phyloP scores from a whole-genome alignment of 1,140 invertebrate species.

The Cydia pomonella region DNA sequence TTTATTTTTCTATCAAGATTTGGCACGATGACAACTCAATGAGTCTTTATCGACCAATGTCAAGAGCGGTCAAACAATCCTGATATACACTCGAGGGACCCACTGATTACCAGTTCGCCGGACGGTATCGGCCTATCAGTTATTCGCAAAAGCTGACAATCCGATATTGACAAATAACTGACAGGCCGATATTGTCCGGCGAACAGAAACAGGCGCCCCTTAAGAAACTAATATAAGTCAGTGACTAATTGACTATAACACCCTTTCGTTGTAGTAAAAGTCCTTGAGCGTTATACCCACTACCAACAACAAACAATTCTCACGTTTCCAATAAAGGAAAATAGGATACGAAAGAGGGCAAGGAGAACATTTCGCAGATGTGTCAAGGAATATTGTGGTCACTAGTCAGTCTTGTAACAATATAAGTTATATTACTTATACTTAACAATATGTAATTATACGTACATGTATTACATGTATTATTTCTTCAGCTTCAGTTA shows the following conservation, averaged over 20 bases:
- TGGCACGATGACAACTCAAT: too few relatives aligned
- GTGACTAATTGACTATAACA: neutral
- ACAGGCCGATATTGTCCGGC: too few relatives aligned
- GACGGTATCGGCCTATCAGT: too few relatives aligned
- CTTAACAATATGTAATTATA: neutral
- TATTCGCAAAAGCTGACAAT: too few relatives aligned
- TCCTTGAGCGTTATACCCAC: neutral
- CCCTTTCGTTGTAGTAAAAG: neutral
- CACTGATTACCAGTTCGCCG: too few relatives aligned
- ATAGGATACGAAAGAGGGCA: conserved; percentile 23
- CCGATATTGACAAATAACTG: too few relatives aligned
- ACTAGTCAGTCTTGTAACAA: neutral
- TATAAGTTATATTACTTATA: neutral
- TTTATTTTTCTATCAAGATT: neutral
- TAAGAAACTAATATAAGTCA: neutral
- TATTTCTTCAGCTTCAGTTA: conserved; percentile 5
- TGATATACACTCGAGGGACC: too few relatives aligned
- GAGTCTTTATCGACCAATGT: too few relatives aligned
- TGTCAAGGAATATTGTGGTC: conserved; percentile 20
- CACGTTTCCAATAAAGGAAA: conserved; percentile 23
- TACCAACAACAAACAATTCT: neutral
- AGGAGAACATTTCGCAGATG: neutral
- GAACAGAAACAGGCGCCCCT: too few relatives aligned
- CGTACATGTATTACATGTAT: neutral
- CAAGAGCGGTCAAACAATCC: too few relatives aligned